phyloP scores from a whole-genome alignment of 2,888 invertebrate genomes.

The Junonia oenone region DNA sequence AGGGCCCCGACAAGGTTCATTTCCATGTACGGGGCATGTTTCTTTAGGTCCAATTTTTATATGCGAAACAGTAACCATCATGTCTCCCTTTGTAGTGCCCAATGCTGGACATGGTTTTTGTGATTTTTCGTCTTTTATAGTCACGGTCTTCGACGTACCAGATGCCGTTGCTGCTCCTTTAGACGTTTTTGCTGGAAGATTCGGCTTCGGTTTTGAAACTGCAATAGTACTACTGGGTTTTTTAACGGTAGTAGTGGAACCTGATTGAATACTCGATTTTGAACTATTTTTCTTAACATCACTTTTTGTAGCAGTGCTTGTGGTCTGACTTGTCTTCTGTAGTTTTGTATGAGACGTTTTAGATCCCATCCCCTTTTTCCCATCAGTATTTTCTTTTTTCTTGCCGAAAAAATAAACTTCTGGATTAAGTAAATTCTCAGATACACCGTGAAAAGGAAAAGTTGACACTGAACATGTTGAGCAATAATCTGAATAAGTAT shows the following conservation, averaged over 20 bases:
- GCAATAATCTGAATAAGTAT: constrained; percentile 32
- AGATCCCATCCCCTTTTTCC: constrained; percentile 56
- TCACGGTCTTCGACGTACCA: constrained; percentile 44
- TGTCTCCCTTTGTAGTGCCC: constrained; percentile 43
- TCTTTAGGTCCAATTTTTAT: constrained; percentile 56
- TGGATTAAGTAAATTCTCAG: constrained; percentile 36
- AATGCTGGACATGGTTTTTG: constrained; percentile 41
- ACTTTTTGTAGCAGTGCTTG: constrained; percentile 26
- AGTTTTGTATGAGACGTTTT: constrained; percentile 31
- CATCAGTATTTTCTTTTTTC: constrained; percentile 40
- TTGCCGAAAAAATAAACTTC: constrained; percentile 57
- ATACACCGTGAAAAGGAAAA: constrained; percentile 24
- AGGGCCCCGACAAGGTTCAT: constrained; percentile 55
- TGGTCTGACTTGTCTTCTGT: constrained; percentile 31
- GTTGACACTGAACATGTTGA: constrained; percentile 37
- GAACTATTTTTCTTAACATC: constrained; percentile 18
- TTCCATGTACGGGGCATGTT: constrained; percentile 53
- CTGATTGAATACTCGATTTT: constrained; percentile 10
- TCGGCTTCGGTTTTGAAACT: constrained; percentile 8
- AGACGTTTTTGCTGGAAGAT: constrained; percentile 30
- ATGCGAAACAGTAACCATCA: constrained; percentile 60
- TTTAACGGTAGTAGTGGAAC: constrained; percentile 2
- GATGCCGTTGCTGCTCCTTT: constrained; percentile 36
- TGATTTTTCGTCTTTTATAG: constrained; percentile 46
- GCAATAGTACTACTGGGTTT: neutral